Evolutionary conservation across 1,140 invertebrate genomes (phyloP), one percentile per base, ranked within the genome.

Genomic region (Drosophila sulfurigaster): DNA sequence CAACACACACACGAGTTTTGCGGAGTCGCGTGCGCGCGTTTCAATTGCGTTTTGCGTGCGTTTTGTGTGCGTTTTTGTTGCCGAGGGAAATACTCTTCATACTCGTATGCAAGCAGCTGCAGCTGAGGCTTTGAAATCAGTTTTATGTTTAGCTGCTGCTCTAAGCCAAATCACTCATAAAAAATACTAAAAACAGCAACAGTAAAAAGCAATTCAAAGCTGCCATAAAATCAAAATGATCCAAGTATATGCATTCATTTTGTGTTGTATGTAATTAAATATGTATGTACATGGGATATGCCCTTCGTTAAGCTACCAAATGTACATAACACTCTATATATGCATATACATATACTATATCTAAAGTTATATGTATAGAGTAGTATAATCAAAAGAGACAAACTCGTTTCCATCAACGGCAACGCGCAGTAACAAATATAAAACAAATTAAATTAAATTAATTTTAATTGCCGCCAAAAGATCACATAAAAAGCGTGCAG

Each of bases 151-250:
- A 54, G 32, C 51, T 32, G 69, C 66, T 79, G 69, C 77, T 70
- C 66, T 51, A 71, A 77, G 73, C 58, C 68, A 75, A 75, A 71
- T 75, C 68, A 82, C 67, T 82, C 78, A 64, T 87, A 78, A 78
- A 78, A 78, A 72, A 25, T 25, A 25, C 20, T 25, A 25, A 75
- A 38, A 7, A 60, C 62, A 74, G 67, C 83, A 88, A 88, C 83
- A 87, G 83, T 88, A 80, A 87, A 87, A 87, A 83, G 64, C 78
- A 56, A 80, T 87, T 87, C 74, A 78, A 78, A 71, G 80, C 74
- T 79, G 81, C 85, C 81, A 87, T 87, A 89, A 87, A 87, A 87
- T 68, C 80, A 83, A 87, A 88, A 88, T 79, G 78, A 89, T 83
- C 75, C 68, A 73, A 56, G 77, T 54, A 62, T 1, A 58, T 43